Evolutionary conservation across 2,113 vertebrate species (phyloP), one percentile per base, ranked within the genome.

Genomic region (Zapornia atra): DNA sequence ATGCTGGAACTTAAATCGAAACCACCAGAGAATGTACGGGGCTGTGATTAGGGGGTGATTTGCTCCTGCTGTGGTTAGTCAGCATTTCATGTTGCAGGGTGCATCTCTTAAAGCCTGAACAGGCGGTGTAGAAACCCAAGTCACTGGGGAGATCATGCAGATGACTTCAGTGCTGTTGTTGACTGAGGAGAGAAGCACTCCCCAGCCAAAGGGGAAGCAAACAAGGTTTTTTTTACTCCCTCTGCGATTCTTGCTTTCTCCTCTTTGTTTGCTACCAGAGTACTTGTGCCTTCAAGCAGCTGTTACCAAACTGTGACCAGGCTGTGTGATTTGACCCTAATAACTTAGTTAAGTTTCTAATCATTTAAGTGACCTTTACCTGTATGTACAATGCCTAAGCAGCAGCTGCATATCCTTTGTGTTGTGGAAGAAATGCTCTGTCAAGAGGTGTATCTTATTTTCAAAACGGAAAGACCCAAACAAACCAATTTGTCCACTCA

Each of bases 51-150:
- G 76, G 40, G 73, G 64, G 44, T 0, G 0, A 0, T 86, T 46
- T 21, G 11, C 31, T 50, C 28, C 50, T 88, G 36, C 11, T 65
- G 40, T 59, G 46, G n/a, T 90, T 92, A 83, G 92, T 93, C 91
- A 92, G 92, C 79, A 86, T 0, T 40, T 83, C 36, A 28, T 76
- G 28, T 68, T 81, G 54, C 68, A 83, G 40, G 31, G 71, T 59
- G 63, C 80, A 88, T 88, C 88, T 88, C 10, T 1, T 20, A 66
- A 21, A 46, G 44, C 59, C 46, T 73, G n/a, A 80, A 15, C 6
- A 25, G 76, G 66, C 44, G 50, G 11, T 18, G 15, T 40, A 73
- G 76, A 65, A 86, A 57, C 36, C 24, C 10, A 54, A 92, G 71
- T 90, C 63, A 65, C 40, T 76, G 1, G 0, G 17, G 46, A 54